Evolutionary conservation across 2,113 vertebrate species (phyloP).

Genomic region (Chloebia gouldiae): DNA sequence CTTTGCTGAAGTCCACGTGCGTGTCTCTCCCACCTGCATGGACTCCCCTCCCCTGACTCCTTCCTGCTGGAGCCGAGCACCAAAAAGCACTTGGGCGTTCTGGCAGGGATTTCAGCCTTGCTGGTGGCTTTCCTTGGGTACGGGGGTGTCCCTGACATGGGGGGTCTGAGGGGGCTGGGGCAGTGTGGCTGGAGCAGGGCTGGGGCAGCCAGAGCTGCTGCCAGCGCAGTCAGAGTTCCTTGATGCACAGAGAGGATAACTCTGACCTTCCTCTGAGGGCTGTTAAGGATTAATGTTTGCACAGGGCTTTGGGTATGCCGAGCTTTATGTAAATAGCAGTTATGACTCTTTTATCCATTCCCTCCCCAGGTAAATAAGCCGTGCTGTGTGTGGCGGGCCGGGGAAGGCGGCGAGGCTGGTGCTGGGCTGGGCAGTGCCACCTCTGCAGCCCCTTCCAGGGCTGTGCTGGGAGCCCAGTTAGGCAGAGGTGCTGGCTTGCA

Average conservation of each 20-base stretch:
- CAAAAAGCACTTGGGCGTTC: fast-evolving
- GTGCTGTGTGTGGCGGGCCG: fast-evolving
- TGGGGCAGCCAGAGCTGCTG: not conserved
- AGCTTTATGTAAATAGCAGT: slow-evolving; percentile 1
- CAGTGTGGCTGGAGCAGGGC: not conserved
- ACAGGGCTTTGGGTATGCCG: not conserved
- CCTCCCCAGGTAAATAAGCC: not conserved
- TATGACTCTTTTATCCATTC: not conserved
- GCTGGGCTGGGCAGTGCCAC: too few relatives aligned
- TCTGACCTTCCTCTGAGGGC: not conserved
- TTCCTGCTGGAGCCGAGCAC: not conserved
- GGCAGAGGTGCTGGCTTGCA: not conserved
- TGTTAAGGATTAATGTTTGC: slow-evolving; percentile 25
- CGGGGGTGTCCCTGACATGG: fast-evolving
- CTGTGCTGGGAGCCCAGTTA: not conserved
- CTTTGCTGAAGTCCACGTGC: not conserved
- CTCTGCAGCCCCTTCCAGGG: not conserved
- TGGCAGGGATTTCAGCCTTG: not conserved
- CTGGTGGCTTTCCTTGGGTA: fast-evolving
- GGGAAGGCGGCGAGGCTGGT: fast-evolving
- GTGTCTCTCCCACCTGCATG: fast-evolving
- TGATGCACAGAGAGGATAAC: not conserved
- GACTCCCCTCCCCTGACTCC: not conserved
- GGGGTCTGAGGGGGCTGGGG: fast-evolving
- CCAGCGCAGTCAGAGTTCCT: not conserved